These are phyloP conservation scores for Mylabris sibirica DNA, from an alignment of 2,888 invertebrate genomes.

Conservation along the genomic window DNA sequence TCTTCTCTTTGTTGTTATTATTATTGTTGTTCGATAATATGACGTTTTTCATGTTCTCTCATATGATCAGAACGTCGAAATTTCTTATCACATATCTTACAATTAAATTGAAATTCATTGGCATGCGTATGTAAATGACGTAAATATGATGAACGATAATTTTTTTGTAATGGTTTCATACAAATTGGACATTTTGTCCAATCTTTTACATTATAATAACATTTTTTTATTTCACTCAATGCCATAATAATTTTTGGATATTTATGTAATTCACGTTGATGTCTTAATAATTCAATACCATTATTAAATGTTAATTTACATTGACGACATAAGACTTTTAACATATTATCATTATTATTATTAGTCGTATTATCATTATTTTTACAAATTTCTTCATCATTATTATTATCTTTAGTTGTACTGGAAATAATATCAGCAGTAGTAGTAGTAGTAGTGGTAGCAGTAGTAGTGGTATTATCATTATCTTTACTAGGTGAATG, in stretches of 20 bases:
- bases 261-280: slow-evolving; percentile 21
- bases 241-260: slow-evolving; percentile 31
- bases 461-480: background rate
- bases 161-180: slow-evolving; percentile 24
- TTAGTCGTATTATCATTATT: background rate
- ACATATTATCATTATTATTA: background rate
- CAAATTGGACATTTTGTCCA: slow-evolving; percentile 28
- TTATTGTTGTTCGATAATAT: slow-evolving; percentile 14
- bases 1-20: no score
- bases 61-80: slow-evolving; percentile 29
- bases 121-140: slow-evolving; percentile 30
- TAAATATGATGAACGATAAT: slow-evolving; percentile 26
- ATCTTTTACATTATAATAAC: slow-evolving; percentile 19
- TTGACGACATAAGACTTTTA: background rate
- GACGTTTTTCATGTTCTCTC: slow-evolving; percentile 30
- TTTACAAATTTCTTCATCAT: background rate
- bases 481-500: slow-evolving; percentile 15
- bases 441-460: background rate
- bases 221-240: slow-evolving; percentile 29
- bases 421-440: background rate
- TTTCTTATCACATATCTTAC: slow-evolving; percentile 28
- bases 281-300: slow-evolving; percentile 24
- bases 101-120: slow-evolving; percentile 25
- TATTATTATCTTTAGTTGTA: background rate
- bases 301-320: slow-evolving; percentile 13